A percentile compares a stretch with the other conserved stretches of the same genome.
Conservation (phyloP, 2,888 invertebrate species). For the Eretmocerus hayati region DNA sequence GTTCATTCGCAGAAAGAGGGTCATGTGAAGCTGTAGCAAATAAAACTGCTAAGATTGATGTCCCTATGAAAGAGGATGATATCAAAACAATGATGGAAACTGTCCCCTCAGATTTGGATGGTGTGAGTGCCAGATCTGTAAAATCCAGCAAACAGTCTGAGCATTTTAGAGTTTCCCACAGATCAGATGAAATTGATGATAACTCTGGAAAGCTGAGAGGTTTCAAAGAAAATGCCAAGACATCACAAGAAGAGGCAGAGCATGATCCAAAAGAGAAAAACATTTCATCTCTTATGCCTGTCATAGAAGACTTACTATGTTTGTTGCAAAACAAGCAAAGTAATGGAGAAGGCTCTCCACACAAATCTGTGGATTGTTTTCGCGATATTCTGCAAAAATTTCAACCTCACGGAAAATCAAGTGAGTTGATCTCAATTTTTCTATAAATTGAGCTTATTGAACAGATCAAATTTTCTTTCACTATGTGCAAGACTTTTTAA, state of each 20-base stretch:
- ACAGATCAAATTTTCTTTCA: not conserved
- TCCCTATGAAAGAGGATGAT: conserved; percentile 38
- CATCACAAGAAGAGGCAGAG: conserved; percentile 21
- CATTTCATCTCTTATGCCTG: conserved; percentile 33
- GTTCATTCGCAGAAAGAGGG: conserved; percentile 4
- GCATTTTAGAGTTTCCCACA: not conserved
- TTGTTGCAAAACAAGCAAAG: conserved; percentile 31
- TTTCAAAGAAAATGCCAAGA: conserved; percentile 17
- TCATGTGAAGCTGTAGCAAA: conserved; percentile 9
- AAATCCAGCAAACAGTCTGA: conserved; percentile 16
- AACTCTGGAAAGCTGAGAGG: conserved; percentile 13
- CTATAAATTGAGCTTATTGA: not conserved
- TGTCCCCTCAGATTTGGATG: conserved; percentile 34
- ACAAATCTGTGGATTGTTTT: conserved; percentile 27
- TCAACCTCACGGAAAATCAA: conserved; percentile 18
- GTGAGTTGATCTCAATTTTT: conserved; percentile 8
- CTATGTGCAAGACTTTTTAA: not conserved
- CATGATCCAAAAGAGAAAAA: conserved; percentile 32
- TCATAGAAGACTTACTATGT: conserved; percentile 36
- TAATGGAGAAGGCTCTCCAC: conserved; percentile 22
- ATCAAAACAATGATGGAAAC: conserved; percentile 42
- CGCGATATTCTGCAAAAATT: conserved; percentile 29
- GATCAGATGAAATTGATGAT: conserved; percentile 5
- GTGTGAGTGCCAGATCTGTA: conserved; percentile 28
- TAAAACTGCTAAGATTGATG: conserved; percentile 24